Percentiles rank a stretch among this genome's conserved stretches.
These are phyloP conservation scores for Saxidomus purpurata DNA, from an alignment of 1,140 invertebrate species.

Conservation along the genomic window DNA sequence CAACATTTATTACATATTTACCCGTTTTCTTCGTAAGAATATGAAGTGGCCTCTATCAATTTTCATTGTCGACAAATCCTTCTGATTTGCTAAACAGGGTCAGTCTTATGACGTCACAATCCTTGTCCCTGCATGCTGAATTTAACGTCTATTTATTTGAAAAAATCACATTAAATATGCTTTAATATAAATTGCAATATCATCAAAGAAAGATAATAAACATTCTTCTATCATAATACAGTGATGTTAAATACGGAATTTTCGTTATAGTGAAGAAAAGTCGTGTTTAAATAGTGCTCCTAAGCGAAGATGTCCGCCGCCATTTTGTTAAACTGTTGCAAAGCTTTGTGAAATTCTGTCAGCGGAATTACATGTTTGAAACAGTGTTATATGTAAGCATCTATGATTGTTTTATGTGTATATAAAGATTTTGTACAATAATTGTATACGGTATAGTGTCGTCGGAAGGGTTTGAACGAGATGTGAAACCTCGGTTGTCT, in stretches of 20 bases:
- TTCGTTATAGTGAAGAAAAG: background rate
- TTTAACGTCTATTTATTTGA: background rate
- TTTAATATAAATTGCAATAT: background rate
- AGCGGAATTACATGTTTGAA: no score
- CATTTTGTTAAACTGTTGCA: no score
- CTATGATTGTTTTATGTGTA: no score
- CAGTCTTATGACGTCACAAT: background rate
- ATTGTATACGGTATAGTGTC: no score
- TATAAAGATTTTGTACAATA: no score
- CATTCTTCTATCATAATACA: background rate
- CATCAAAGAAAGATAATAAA: background rate
- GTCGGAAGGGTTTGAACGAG: no score
- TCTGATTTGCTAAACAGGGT: background rate
- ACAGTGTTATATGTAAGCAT: no score
- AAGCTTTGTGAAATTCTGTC: no score
- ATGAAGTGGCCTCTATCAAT: no score
- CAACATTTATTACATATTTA: no score
- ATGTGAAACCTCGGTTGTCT: no score
- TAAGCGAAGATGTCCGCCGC: background rate
- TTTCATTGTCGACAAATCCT: background rate
- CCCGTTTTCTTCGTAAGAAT: no score
- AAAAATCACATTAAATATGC: background rate
- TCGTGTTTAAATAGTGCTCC: background rate
- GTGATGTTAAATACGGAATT: background rate
- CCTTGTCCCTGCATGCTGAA: background rate